Percentiles rank a stretch among this genome's conserved stretches.
Conservation (phyloP, 2,888 invertebrate genomes). For the Heterodera filipjevi region DNA sequence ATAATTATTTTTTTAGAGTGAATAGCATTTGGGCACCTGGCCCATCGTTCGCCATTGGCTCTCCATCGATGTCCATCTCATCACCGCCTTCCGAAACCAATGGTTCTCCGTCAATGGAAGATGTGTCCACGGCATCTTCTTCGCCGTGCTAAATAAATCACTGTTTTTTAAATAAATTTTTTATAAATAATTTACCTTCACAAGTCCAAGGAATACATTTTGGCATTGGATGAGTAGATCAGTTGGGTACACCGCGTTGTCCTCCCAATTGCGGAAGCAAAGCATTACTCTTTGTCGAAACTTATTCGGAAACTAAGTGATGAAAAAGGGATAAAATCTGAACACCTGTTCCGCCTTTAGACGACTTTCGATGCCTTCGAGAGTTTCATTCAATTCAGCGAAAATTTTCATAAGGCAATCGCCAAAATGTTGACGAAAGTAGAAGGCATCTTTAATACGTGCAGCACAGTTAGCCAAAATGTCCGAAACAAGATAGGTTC, state of each 20-base stretch:
- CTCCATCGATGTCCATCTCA: constrained; percentile 31
- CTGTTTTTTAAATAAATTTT: not conserved
- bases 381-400: constrained; percentile 76
- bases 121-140: constrained; percentile 38
- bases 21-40: not conserved
- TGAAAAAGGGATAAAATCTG: not conserved
- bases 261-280: constrained; percentile 88
- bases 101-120: constrained; percentile 49
- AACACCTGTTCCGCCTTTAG: constrained; percentile 84
- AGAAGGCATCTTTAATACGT: constrained; percentile 91
- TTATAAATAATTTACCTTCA: constrained; percentile 35
- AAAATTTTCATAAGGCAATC: constrained; percentile 72
- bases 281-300: constrained; percentile 84
- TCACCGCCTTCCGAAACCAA: constrained; percentile 26
- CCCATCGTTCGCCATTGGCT: constrained; percentile 34
- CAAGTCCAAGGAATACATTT: constrained; percentile 84
- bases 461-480: constrained; percentile 90
- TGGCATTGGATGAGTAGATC: constrained; percentile 86
- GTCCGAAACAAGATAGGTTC: constrained; percentile 92
- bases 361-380: constrained; percentile 78
- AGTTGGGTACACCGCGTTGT: constrained; percentile 91
- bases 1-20: not conserved
- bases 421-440: constrained; percentile 73
- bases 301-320: constrained; percentile 74
- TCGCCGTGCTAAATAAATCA: constrained; percentile 23